These are phyloP conservation scores for Sesamia nonagrioides DNA, from an alignment of 1,140 invertebrate species.

Conservation along the genomic window DNA sequence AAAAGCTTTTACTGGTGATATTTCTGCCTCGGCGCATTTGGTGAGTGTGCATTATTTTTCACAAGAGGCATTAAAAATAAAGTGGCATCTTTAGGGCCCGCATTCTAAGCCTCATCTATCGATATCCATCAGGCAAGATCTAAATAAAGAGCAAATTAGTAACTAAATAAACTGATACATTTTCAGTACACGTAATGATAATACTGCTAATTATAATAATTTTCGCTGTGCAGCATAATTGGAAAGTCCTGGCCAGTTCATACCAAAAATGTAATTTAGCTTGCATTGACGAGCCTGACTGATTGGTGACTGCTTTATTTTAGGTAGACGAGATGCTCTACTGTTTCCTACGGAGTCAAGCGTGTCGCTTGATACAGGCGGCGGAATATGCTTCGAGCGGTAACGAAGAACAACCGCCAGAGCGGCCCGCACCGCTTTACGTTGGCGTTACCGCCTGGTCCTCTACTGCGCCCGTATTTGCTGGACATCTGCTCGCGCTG, in stretches of 20 bases:
- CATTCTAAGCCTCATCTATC: no score
- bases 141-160: no score
- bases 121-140: no score
- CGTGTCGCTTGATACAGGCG: conserved; percentile 91
- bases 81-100: no score
- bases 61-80: background rate
- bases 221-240: no score
- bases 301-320: background rate
- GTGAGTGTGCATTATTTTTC: conserved; percentile 65
- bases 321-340: conserved; percentile 92
- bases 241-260: background rate
- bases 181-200: no score
- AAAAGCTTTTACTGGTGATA: conserved; percentile 74
- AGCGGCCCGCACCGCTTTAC: conserved; percentile 85
- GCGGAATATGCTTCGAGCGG: conserved; percentile 81
- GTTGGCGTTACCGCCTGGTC: conserved; percentile 87
- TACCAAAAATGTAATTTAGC: no score
- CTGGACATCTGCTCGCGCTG: conserved; percentile 82
- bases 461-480: conserved; percentile 85
- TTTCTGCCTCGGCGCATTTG: conserved; percentile 85
- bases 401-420: conserved; percentile 43
- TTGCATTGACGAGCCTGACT: no score
- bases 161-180: no score
- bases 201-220: no score
- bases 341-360: conserved; percentile 92